A percentile compares a stretch with the other conserved stretches of the same genome.
Conservation (phyloP, 1,140 invertebrate species). For the Polypedilum pembai region DNA sequence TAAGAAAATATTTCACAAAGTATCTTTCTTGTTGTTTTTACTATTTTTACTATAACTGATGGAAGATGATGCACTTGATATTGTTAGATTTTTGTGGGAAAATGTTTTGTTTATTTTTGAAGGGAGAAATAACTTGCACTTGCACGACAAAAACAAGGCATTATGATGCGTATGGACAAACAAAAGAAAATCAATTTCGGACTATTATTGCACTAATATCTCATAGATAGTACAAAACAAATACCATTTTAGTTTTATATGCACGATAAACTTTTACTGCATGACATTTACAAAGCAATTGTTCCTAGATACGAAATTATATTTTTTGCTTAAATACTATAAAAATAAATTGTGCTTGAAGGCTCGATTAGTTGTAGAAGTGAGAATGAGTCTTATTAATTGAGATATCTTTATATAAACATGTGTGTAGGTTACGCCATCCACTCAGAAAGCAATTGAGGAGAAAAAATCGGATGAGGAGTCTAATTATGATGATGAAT, state of each 20-base stretch:
- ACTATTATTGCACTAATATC: neutral
- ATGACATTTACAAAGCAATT: slow-evolving; percentile 25
- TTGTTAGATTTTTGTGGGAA: too few relatives aligned
- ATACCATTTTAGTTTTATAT: slow-evolving; percentile 40
- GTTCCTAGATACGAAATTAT: neutral
- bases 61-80: slow-evolving; percentile 1
- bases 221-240: slow-evolving; percentile 37
- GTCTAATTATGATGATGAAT: slow-evolving; percentile 30
- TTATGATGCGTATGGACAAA: too few relatives aligned
- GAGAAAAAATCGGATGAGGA: slow-evolving; percentile 31
- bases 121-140: too few relatives aligned
- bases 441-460: slow-evolving; percentile 28
- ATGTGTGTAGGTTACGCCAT: neutral
- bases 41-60: neutral
- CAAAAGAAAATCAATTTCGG: too few relatives aligned
- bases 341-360: neutral
- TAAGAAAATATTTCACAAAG: neutral
- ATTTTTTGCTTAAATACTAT: neutral
- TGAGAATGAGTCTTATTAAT: too few relatives aligned
- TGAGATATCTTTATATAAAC: too few relatives aligned
- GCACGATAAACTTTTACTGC: slow-evolving; percentile 39
- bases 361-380: neutral
- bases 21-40: neutral
- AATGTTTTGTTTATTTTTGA: too few relatives aligned
- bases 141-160: too few relatives aligned